These are phyloP conservation scores for Sebastiscus tertius DNA, from an alignment of 2,797 vertebrate genomes.

Conservation along the genomic window DNA sequence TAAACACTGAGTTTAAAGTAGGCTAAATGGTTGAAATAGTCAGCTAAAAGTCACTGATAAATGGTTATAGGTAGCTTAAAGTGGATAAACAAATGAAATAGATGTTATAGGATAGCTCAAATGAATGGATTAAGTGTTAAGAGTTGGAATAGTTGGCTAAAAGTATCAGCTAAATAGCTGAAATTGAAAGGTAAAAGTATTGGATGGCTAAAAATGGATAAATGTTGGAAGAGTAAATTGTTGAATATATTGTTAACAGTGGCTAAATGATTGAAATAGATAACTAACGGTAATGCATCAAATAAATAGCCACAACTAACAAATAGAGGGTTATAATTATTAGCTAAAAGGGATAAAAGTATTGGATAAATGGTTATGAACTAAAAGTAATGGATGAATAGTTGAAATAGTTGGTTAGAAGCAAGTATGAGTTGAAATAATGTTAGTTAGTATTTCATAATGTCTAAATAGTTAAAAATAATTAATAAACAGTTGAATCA, in stretches of 20 bases:
- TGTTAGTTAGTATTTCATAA: neutral
- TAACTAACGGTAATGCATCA: neutral
- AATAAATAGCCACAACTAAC: neutral
- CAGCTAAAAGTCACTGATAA: too few species aligned
- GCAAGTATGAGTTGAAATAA: neutral
- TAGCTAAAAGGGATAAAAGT: neutral
- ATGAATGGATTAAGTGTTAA: neutral
- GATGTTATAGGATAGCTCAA: neutral
- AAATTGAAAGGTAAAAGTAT: neutral
- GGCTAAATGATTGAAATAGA: neutral
- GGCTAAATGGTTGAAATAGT: too few species aligned
- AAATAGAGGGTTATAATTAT: neutral
- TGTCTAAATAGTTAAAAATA: neutral
- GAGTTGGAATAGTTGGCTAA: neutral
- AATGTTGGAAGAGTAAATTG: neutral
- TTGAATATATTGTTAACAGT: neutral
- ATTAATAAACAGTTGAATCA: neutral
- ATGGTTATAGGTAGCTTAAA: too few species aligned
- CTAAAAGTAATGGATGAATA: too few species aligned
- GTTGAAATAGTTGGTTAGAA: too few species aligned
- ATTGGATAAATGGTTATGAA: neutral
- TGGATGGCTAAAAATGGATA: neutral
- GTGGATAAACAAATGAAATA: too few species aligned
- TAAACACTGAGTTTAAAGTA: neutral
- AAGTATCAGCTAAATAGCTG: too few species aligned